These are phyloP conservation scores for Dryococelus australis DNA, from an alignment of 2,888 invertebrate genomes.

Conservation along the genomic window DNA sequence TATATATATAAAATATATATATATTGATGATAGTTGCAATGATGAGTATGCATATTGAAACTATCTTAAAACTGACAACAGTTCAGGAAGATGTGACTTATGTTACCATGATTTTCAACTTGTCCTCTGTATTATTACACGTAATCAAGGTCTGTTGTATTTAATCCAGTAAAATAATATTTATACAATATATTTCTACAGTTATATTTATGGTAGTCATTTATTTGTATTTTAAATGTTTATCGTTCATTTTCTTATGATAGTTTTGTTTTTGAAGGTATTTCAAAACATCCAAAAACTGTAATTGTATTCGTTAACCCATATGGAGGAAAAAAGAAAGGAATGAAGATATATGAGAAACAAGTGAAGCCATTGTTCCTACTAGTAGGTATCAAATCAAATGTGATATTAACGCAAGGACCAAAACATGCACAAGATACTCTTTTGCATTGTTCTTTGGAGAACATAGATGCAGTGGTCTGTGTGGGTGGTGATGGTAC, in stretches of 20 bases:
- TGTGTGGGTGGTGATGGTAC: conserved; percentile 90
- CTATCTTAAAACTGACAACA: too few species aligned
- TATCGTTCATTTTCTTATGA: conserved; percentile 13
- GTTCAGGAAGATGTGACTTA: too few species aligned
- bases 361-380: conserved; percentile 72
- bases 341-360: conserved; percentile 75
- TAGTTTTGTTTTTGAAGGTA: conserved; percentile 55
- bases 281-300: conserved; percentile 69
- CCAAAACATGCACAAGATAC: conserved; percentile 80
- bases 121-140: too few species aligned
- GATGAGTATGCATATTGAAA: too few species aligned
- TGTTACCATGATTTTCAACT: too few species aligned
- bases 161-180: too few species aligned
- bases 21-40: too few species aligned
- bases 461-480: conserved; percentile 68
- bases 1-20: too few species aligned
- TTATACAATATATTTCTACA: too few species aligned
- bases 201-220: too few species aligned
- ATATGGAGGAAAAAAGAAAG: conserved; percentile 79
- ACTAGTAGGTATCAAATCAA: conserved; percentile 71
- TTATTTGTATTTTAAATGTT: too few species aligned
- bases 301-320: conserved; percentile 85
- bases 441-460: conserved; percentile 60
- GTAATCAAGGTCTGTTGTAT: too few species aligned
- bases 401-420: conserved; percentile 73